Conservation (phyloP, 2,113 vertebrate species). For the Pelobates fuscus region DNA sequence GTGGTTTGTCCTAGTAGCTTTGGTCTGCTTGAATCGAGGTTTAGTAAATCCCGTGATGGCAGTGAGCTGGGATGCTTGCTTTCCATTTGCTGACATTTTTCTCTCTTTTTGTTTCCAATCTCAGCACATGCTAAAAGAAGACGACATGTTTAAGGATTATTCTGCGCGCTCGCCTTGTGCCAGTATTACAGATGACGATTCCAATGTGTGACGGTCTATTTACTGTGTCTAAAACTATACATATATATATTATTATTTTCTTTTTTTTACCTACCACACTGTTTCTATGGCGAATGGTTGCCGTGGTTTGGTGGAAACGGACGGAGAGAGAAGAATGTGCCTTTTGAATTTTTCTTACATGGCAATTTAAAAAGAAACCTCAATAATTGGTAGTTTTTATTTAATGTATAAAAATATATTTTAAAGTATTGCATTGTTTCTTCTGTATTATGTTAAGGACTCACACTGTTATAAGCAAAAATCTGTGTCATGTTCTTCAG, state of each 20-base stretch:
- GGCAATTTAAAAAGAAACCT: slow-evolving; percentile 57
- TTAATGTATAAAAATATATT: slow-evolving; percentile 55
- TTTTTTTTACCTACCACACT: neutral
- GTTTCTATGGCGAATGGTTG: slow-evolving; percentile 18
- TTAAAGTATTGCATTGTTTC: slow-evolving; percentile 58
- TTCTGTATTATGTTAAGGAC: slow-evolving; percentile 63
- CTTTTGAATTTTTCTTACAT: slow-evolving; percentile 53
- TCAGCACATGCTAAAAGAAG: slow-evolving; percentile 97
- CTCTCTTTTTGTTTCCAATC: slow-evolving; percentile 38
- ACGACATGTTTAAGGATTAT: slow-evolving; percentile 90
- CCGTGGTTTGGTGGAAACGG: slow-evolving; percentile 4
- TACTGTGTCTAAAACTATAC: slow-evolving; percentile 16
- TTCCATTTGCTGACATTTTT: no score
- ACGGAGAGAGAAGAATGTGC: slow-evolving; percentile 52
- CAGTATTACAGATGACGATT: slow-evolving; percentile 91
- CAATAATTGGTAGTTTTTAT: slow-evolving; percentile 53
- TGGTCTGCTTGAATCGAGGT: no score
- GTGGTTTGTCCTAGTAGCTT: no score
- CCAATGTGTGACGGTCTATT: slow-evolving; percentile 76
- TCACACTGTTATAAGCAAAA: no score
- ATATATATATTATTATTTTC: slow-evolving; percentile 30
- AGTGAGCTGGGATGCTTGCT: no score
- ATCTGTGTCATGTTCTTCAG: no score
- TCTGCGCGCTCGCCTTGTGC: slow-evolving; percentile 79
- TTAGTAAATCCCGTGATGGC: no score